Percentiles rank a stretch among this genome's conserved stretches.
phyloP scores from a whole-genome alignment of 2,888 invertebrate genomes.

The Phrixothrix hirtus region DNA sequence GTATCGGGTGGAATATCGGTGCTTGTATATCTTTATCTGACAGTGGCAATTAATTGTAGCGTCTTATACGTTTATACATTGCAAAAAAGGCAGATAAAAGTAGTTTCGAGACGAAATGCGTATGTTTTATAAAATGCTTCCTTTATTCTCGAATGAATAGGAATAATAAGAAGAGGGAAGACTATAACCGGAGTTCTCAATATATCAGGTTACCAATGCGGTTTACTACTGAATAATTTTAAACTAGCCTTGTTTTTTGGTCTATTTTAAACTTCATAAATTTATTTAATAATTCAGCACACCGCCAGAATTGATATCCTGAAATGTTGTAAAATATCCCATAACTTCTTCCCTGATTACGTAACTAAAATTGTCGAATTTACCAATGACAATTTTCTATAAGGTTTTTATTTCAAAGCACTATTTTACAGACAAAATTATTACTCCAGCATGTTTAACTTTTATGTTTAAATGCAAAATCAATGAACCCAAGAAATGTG shows the following conservation, averaged over 20 bases:
- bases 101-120: slow-evolving; percentile 23
- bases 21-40: slow-evolving; percentile 6
- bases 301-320: not conserved
- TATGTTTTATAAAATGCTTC: slow-evolving; percentile 35
- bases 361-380: too few species aligned
- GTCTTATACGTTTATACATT: slow-evolving; percentile 8
- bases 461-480: too few species aligned
- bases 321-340: not conserved
- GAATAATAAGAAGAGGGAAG: slow-evolving; percentile 38
- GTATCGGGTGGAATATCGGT: slow-evolving; percentile 9
- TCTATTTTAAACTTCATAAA: too few species aligned
- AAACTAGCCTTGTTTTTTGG: not conserved
- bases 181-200: slow-evolving; percentile 45
- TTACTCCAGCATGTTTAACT: too few species aligned
- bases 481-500: too few species aligned
- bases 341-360: not conserved
- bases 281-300: too few species aligned
- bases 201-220: slow-evolving; percentile 45
- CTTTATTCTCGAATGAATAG: slow-evolving; percentile 40
- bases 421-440: too few species aligned
- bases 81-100: slow-evolving; percentile 32
- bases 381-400: too few species aligned
- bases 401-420: too few species aligned
- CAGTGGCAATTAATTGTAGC: slow-evolving; percentile 27
- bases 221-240: slow-evolving; percentile 8